Evolutionary conservation across 1,140 invertebrate genomes (phyloP).

Genomic region (Manduca sexta): DNA sequence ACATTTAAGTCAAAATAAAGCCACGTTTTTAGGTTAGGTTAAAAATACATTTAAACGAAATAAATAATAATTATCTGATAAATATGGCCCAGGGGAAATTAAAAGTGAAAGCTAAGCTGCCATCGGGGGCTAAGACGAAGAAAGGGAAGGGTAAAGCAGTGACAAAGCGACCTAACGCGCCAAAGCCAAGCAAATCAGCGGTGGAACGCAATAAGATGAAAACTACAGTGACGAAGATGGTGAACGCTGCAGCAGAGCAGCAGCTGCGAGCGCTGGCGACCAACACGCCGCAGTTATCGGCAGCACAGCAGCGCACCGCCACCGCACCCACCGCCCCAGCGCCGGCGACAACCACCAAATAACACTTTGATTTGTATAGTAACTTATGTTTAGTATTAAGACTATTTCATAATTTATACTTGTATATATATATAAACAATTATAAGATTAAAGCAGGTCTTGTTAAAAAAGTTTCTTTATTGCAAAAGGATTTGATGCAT

Average conservation of each 20-base stretch:
- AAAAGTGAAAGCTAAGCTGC: conserved; percentile 63
- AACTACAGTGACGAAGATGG: conserved; percentile 59
- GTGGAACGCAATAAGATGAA: conserved; percentile 58
- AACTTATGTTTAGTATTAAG: neutral
- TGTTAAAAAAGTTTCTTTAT: too few relatives aligned
- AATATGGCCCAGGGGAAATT: conserved; percentile 65
- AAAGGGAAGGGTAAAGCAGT: conserved; percentile 57
- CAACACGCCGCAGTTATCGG: conserved; percentile 47
- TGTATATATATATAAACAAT: neutral
- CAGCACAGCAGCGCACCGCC: conserved; percentile 50
- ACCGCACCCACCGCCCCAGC: conserved; percentile 51
- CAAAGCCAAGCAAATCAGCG: conserved; percentile 46
- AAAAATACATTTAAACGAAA: too few relatives aligned
- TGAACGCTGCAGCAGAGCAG: conserved; percentile 58
- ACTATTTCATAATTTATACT: neutral
- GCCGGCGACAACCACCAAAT: conserved; percentile 15
- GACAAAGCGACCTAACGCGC: conserved; percentile 54
- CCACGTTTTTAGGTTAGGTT: too few relatives aligned
- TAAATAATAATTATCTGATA: neutral
- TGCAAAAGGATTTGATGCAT: too few relatives aligned
- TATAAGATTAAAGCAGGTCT: neutral
- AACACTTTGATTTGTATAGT: neutral
- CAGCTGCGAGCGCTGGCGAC: conserved; percentile 52
- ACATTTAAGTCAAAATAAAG: too few relatives aligned
- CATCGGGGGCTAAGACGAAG: conserved; percentile 48